Percentiles rank a stretch among this genome's conserved stretches.
Conservation (phyloP, 2,113 vertebrate species). For the Bolborhynchus lineola region DNA sequence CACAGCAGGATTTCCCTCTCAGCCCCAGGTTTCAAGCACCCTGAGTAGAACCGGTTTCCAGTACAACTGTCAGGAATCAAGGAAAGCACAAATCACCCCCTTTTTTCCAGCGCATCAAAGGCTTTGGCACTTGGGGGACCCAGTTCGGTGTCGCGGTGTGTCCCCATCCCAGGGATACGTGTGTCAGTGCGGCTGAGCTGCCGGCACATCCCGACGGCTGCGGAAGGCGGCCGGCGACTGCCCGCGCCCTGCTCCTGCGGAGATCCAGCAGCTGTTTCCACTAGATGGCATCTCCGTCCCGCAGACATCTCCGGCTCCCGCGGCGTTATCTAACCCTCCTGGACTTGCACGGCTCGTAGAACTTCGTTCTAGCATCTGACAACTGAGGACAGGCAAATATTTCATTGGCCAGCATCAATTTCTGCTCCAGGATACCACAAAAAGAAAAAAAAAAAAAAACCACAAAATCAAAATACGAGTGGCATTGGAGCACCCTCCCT, state of each 20-base stretch:
- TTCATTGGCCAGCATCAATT: not conserved
- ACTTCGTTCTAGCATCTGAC: not conserved
- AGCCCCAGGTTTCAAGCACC: not conserved
- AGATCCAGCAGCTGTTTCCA: not conserved
- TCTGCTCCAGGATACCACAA: not conserved
- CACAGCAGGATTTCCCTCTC: not conserved
- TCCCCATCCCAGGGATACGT: not conserved
- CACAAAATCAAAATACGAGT: not conserved
- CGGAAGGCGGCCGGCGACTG: not conserved
- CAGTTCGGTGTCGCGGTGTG: fast-evolving
- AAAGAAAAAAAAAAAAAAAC: not conserved
- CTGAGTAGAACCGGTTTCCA: not conserved
- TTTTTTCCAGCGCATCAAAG: fast-evolving
- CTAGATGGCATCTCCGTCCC: slow-evolving; percentile 65
- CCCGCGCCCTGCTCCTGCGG: not conserved
- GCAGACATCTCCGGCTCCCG: not conserved
- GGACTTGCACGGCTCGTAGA: not conserved
- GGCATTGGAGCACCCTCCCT: not conserved
- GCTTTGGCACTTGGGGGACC: not conserved
- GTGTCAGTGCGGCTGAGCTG: not conserved
- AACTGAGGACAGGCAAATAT: not conserved
- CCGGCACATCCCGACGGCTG: not conserved
- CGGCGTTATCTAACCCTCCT: not conserved
- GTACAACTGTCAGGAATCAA: not conserved
- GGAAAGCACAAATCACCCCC: not conserved